phyloP scores from a whole-genome alignment of 2,888 invertebrate genomes.

The Argyresthia goedartella region DNA sequence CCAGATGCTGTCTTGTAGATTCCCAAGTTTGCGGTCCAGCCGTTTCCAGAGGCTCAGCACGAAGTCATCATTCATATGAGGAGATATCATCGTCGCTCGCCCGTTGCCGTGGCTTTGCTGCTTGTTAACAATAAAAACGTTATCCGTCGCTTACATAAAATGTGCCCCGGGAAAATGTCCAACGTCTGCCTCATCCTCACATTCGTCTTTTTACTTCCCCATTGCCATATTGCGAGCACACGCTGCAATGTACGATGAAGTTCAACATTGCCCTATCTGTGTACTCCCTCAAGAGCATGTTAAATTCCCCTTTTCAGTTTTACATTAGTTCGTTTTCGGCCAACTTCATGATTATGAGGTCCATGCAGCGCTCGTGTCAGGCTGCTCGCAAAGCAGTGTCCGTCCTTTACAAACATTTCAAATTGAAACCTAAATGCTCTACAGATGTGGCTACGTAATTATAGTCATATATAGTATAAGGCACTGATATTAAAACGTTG shows the following conservation, averaged over 20 bases:
- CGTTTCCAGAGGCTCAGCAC: conserved; percentile 62
- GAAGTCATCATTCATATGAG: conserved; percentile 70
- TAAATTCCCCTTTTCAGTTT: too few species aligned
- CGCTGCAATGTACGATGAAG: neutral
- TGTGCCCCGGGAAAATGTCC: conserved; percentile 50
- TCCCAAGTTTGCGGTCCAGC: conserved; percentile 34
- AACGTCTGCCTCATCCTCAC: conserved; percentile 21
- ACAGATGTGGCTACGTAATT: too few species aligned
- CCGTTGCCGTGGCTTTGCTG: conserved; percentile 49
- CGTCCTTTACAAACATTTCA: too few species aligned
- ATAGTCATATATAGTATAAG: too few species aligned
- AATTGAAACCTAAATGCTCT: too few species aligned
- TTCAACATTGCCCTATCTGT: neutral
- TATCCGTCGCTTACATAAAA: conserved; percentile 60
- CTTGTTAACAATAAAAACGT: conserved; percentile 71
- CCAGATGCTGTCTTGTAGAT: neutral
- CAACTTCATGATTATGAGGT: too few species aligned
- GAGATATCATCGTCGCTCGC: conserved; percentile 65
- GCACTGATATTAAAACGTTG: too few species aligned
- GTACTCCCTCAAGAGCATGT: too few species aligned
- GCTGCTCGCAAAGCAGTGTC: too few species aligned
- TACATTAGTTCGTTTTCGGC: too few species aligned
- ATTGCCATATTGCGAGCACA: conserved; percentile 10
- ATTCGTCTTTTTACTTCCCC: conserved; percentile 28
- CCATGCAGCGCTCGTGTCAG: too few species aligned